phyloP scores from a whole-genome alignment of 2,113 vertebrate species.

The Pomatorhinus ruficollis region DNA sequence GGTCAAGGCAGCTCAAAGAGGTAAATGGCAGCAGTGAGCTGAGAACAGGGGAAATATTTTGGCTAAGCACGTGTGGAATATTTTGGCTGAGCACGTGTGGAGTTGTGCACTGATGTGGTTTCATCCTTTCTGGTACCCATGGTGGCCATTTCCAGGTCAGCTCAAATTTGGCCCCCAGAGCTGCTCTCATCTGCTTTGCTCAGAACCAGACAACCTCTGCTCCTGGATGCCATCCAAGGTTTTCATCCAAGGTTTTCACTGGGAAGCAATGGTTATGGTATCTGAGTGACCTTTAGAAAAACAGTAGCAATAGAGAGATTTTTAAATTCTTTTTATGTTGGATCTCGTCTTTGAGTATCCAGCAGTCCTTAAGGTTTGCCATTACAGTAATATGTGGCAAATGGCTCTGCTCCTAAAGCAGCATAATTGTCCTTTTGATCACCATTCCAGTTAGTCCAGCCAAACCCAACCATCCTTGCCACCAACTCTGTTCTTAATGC shows the following conservation, averaged over 20 bases:
- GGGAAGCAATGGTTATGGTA: fast-evolving
- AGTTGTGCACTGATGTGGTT: not conserved
- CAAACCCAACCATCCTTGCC: not conserved
- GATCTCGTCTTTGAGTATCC: not conserved
- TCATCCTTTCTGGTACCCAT: not conserved
- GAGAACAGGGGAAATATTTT: not conserved
- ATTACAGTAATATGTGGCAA: not conserved
- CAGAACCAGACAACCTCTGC: not conserved
- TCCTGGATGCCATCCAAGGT: not conserved
- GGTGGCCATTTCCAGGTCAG: not conserved
- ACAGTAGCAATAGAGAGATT: not conserved
- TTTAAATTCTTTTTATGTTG: not conserved
- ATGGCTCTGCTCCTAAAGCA: not conserved
- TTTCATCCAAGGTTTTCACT: not conserved
- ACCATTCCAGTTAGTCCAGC: not conserved
- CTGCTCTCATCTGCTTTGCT: not conserved
- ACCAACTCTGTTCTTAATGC: not conserved
- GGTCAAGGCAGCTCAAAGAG: not conserved
- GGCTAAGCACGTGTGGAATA: fast-evolving
- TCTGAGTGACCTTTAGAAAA: not conserved
- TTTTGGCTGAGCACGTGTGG: fast-evolving
- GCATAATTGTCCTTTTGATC: not conserved
- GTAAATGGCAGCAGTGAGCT: not conserved
- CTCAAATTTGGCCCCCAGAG: not conserved
- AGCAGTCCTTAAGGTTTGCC: not conserved